Evolutionary conservation across 2,888 invertebrate species (phyloP).

Genomic region (Ectemnius continuus): DNA sequence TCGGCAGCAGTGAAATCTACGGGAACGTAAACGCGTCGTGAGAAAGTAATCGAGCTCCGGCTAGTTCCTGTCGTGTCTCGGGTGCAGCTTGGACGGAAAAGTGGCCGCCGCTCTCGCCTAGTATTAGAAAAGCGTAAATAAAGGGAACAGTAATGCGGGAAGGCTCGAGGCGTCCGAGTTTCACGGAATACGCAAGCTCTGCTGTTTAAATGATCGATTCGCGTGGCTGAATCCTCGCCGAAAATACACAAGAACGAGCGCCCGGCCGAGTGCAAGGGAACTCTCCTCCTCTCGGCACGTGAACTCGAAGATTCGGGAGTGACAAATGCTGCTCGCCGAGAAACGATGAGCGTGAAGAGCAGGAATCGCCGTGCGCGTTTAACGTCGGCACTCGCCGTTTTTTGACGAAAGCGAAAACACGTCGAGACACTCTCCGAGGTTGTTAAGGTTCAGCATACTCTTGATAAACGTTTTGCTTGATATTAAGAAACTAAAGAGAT

Average conservation of each 20-base stretch:
- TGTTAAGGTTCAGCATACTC: conserved; percentile 51
- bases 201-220: conserved; percentile 44
- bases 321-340: conserved; percentile 33
- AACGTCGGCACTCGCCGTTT: conserved; percentile 37
- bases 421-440: conserved; percentile 35
- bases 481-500: conserved; percentile 78
- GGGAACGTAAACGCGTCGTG: conserved; percentile 18
- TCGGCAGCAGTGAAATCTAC: conserved; percentile 18
- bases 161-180: conserved; percentile 13
- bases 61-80: background rate
- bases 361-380: conserved; percentile 38
- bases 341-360: conserved; percentile 42
- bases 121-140: conserved; percentile 22
- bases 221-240: conserved; percentile 25
- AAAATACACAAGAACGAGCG: conserved; percentile 5
- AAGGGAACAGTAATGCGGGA: conserved; percentile 32
- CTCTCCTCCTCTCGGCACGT: background rate
- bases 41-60: conserved; percentile 9
- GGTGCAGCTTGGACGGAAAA: background rate
- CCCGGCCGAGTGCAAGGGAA: conserved; percentile 1
- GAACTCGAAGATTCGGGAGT: background rate
- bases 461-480: conserved; percentile 48
- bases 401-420: conserved; percentile 43
- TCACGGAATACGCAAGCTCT: conserved; percentile 42
- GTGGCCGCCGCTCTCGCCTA: background rate